phyloP scores from a whole-genome alignment of 2,113 vertebrate species.

The Festucalex cinctus region DNA sequence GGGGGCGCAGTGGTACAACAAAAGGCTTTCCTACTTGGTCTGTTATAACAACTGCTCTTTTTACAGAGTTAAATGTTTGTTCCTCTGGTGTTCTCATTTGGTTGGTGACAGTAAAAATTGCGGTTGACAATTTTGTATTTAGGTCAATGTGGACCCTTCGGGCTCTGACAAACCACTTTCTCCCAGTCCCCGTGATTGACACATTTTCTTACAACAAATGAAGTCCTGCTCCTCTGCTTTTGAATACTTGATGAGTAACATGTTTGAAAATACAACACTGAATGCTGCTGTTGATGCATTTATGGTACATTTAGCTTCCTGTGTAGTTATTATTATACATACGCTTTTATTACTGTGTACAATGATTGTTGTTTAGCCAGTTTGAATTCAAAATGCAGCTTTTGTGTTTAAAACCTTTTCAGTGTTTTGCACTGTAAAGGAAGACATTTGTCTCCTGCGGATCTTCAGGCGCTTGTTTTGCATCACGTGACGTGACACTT shows the following conservation, averaged over 20 bases:
- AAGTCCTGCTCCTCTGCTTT: conserved; percentile 68
- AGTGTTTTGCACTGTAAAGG: conserved; percentile 12
- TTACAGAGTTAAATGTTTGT: conserved; percentile 47
- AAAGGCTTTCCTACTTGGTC: conserved; percentile 18
- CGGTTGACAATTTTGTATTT: conserved; percentile 75
- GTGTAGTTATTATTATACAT: background rate
- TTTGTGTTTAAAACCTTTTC: conserved; percentile 17
- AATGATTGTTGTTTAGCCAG: background rate
- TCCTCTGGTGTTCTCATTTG: conserved; percentile 38
- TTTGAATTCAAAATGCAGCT: background rate
- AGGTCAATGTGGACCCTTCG: conserved; percentile 74
- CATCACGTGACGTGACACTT: conserved; percentile 40
- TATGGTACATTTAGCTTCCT: conserved; percentile 28
- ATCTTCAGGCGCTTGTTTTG: conserved; percentile 42
- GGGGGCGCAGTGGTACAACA: background rate
- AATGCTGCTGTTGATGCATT: conserved; percentile 44
- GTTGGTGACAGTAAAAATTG: conserved; percentile 56
- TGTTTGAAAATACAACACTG: conserved; percentile 62
- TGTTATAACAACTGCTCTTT: conserved; percentile 7
- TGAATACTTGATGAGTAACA: conserved; percentile 70
- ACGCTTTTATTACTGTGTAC: background rate
- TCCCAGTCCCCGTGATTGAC: conserved; percentile 72
- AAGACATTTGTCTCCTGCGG: conserved; percentile 30
- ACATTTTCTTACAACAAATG: conserved; percentile 65
- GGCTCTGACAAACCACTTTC: conserved; percentile 72